These are phyloP conservation scores for Probosciger aterrimus DNA, from an alignment of 2,113 vertebrate species.

Conservation along the genomic window DNA sequence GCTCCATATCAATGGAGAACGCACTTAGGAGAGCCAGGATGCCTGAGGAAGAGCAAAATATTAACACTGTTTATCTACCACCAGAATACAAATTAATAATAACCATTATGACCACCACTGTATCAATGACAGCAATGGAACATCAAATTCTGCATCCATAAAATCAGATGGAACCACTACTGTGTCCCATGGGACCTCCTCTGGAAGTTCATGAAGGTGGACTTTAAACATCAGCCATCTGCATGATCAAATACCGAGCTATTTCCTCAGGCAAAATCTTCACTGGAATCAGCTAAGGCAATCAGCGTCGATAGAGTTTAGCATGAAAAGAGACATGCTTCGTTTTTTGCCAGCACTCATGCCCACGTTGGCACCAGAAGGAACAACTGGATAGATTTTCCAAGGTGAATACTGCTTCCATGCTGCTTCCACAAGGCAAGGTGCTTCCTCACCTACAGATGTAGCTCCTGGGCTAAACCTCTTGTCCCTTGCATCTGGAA, in stretches of 20 bases:
- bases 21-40: not conserved
- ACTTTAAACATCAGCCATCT: not conserved
- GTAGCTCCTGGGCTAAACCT: not conserved
- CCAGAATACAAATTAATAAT: not conserved
- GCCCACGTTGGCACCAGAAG: not conserved
- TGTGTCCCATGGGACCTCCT: not conserved
- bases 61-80: not conserved
- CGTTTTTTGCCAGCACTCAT: not conserved
- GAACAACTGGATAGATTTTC: not conserved
- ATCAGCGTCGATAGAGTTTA: not conserved
- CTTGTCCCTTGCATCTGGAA: not conserved
- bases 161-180: not conserved
- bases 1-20: not conserved
- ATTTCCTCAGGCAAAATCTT: not conserved
- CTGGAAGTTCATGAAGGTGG: not conserved
- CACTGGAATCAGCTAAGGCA: not conserved
- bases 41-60: not conserved
- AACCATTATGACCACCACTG: not conserved
- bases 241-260: not conserved
- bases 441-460: not conserved
- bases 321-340: not conserved
- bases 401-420: not conserved
- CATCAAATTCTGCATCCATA: not conserved
- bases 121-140: rapidly evolving
- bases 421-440: not conserved